Base-by-base conservation (phyloP, 2,888 invertebrate genomes). In the Drosophila helvetica region DNA sequence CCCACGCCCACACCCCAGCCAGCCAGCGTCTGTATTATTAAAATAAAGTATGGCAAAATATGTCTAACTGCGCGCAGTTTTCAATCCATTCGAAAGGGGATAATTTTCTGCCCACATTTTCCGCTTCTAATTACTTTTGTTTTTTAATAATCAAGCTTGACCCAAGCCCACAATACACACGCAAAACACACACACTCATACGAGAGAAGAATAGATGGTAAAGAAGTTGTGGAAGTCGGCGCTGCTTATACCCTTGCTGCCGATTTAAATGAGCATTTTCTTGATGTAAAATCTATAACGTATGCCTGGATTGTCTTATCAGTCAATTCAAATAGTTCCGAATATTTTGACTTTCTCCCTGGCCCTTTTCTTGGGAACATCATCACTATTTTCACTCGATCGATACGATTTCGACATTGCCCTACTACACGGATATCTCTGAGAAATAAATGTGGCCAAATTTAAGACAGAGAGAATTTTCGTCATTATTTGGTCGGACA, bases 131-230 rank as follows among this genome's bases (percentile, higher is more conserved):
- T 84, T 84, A 80, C 86, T 84, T 84, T 84, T 86, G 85, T 86
- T 84, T 84, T 83, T 84, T 86, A 84, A 84, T 84, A 86, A 81
- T 81, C 85, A 81, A 74, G 74, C 82, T 69, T 75, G 79, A 84
- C 86, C 86, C 81, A 62, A 18, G 58, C 65, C 57, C 54, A 27
- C 6, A n/a, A 65, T 42, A 60, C 56, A 45, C 25, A 25, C 52
- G 18, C 46, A 38, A 38, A 38, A 48, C 27, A n/a, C 52, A 58
- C 45, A 43, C 42, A 22, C 33, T 53, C 48, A 48, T 54, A 22
- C 50, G 56, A 50, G 46, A 57, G 56, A 69, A 79, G 56, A 66
- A 5, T 5, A 5, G 1, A 33, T 33, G 33, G 12, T 1, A 15
- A 1, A 10, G 10, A n/a, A n/a, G 2, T 6, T 7, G 6, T 7